Evolutionary conservation across 2,797 vertebrate genomes (phyloP).

Genomic region (Danio jaintianensis): DNA sequence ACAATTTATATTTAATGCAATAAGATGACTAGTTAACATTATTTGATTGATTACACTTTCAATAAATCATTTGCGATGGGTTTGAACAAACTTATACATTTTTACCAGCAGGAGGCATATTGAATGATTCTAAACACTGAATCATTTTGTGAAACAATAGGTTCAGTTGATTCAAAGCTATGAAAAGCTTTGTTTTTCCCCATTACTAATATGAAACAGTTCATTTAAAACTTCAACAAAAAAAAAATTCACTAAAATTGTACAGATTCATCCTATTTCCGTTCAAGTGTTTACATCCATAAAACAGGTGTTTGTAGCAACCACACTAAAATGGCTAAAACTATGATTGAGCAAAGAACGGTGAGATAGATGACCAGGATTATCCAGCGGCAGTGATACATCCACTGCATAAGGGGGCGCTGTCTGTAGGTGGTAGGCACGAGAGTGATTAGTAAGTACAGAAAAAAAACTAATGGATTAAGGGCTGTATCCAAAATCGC

Average conservation of each 20-base stretch:
- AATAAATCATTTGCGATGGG: too few species aligned
- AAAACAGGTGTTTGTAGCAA: conserved; percentile 56
- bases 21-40: too few species aligned
- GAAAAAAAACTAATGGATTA: not conserved
- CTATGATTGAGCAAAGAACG: conserved; percentile 65
- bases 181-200: too few species aligned
- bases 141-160: too few species aligned
- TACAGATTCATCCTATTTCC: not conserved
- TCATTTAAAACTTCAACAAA: not conserved
- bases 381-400: conserved; percentile 65
- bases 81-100: too few species aligned
- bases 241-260: not conserved
- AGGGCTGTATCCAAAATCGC: too few species aligned
- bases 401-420: conserved; percentile 62
- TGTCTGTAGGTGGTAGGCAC: conserved; percentile 34
- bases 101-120: too few species aligned
- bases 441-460: not conserved
- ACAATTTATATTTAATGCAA: too few species aligned
- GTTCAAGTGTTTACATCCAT: conserved; percentile 34
- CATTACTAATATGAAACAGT: not conserved
- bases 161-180: too few species aligned
- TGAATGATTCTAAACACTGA: too few species aligned
- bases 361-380: conserved; percentile 65
- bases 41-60: too few species aligned
- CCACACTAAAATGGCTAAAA: conserved; percentile 67